Percentiles rank a stretch among this genome's conserved stretches.
Evolutionary conservation across 2,797 vertebrate species (phyloP).

Genomic region (Lagodon rhomboides): DNA sequence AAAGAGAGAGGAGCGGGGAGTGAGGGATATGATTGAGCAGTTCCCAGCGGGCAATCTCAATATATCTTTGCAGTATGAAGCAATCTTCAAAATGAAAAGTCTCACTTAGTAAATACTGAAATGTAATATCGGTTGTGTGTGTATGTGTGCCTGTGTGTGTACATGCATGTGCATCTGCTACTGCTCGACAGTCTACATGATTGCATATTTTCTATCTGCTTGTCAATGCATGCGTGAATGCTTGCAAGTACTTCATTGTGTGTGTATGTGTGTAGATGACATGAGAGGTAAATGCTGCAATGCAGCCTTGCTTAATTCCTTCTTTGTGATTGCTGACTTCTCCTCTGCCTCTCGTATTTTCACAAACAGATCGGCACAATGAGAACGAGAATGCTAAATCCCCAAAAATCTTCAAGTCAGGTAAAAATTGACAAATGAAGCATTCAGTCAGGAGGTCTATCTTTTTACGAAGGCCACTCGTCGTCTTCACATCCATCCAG

Average conservation of each 20-base stretch:
- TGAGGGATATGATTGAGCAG: constrained; percentile 25
- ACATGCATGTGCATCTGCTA: not conserved
- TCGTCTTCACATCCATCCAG: too few species aligned
- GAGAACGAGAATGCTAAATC: too few species aligned
- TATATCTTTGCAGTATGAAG: constrained; percentile 39
- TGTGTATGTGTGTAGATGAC: not conserved
- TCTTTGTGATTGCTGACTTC: too few species aligned
- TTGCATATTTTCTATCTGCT: constrained; percentile 4
- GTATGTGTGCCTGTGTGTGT: constrained; percentile 1
- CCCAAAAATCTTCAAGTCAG: not conserved
- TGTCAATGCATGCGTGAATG: not conserved
- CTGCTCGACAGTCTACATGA: not conserved
- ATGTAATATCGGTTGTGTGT: constrained; percentile 22
- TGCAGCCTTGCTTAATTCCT: not conserved
- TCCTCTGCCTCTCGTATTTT: too few species aligned
- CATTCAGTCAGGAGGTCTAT: too few species aligned
- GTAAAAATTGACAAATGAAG: not conserved
- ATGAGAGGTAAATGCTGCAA: not conserved
- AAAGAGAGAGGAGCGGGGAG: constrained; percentile 15
- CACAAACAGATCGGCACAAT: too few species aligned
- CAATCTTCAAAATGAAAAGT: constrained; percentile 51
- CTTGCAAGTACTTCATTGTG: not conserved
- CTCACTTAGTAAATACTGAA: constrained; percentile 35
- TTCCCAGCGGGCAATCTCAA: constrained; percentile 35
- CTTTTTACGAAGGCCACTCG: too few species aligned